A percentile compares a stretch with the other conserved stretches of the same genome.
phyloP scores from a whole-genome alignment of 2,888 invertebrate species.

The Bimastos eiseni region DNA sequence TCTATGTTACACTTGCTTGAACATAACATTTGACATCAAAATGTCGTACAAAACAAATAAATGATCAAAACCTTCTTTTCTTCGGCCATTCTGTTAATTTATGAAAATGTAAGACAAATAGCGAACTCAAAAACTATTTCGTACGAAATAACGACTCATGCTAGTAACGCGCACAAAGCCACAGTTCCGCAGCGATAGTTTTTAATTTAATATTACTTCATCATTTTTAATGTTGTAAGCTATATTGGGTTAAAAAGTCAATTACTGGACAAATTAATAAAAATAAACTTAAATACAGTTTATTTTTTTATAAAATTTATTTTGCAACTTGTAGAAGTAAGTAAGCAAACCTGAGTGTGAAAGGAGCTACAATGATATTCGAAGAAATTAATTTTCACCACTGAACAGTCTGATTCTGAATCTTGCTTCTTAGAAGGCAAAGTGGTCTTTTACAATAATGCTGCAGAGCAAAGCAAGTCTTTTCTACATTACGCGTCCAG shows the following conservation, averaged over 20 bases:
- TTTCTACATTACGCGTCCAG: no score
- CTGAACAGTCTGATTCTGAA: no score
- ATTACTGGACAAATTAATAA: neutral
- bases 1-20: neutral
- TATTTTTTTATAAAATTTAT: neutral
- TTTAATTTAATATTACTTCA: neutral
- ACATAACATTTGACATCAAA: neutral
- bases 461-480: no score
- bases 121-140: neutral
- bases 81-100: constrained; percentile 6
- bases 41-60: neutral
- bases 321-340: neutral
- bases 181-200: neutral
- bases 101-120: neutral
- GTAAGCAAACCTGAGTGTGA: neutral
- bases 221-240: neutral
- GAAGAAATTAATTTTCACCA: no score
- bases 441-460: no score
- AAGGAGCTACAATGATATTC: no score
- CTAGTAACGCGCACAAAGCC: neutral
- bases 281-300: neutral
- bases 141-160: neutral
- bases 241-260: neutral
- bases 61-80: constrained; percentile 3
- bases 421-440: no score